These are phyloP conservation scores for Campoletis raptor DNA, from an alignment of 2,888 invertebrate genomes.

Conservation along the genomic window DNA sequence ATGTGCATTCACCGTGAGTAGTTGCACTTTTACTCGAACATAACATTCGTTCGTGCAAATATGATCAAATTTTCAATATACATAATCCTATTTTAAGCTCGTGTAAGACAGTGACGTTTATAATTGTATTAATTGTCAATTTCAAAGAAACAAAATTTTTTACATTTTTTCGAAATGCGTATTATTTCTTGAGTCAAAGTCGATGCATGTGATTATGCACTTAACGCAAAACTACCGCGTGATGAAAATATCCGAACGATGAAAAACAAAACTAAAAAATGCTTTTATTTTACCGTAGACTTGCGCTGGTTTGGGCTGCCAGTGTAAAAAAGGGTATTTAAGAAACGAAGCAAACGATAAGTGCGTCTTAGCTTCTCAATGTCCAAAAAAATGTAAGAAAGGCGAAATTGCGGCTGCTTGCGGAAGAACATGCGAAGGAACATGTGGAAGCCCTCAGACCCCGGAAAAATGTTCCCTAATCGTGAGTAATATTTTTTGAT, in stretches of 20 bases:
- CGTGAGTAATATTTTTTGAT: constrained; percentile 16
- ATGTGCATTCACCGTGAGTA: constrained; percentile 18
- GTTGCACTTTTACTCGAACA: not conserved
- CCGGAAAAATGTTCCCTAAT: constrained; percentile 37
- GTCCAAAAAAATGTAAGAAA: constrained; percentile 3
- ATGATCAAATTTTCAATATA: not conserved
- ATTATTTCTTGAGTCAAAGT: not conserved
- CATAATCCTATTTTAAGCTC: not conserved
- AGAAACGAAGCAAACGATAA: constrained; percentile 35
- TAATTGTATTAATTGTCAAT: not conserved
- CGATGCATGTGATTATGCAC: not conserved
- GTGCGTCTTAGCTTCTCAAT: constrained; percentile 30
- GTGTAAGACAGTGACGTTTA: not conserved
- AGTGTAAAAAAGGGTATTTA: constrained; percentile 41
- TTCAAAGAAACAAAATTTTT: not conserved
- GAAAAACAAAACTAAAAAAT: not conserved
- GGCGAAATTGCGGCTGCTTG: constrained; percentile 20
- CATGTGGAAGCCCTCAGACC: constrained; percentile 15
- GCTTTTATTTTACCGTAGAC: not conserved
- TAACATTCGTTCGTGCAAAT: not conserved
- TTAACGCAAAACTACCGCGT: not conserved
- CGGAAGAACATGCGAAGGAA: constrained; percentile 51
- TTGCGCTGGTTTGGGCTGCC: constrained; percentile 30
- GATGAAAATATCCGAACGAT: not conserved
- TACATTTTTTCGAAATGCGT: not conserved